phyloP scores from a whole-genome alignment of 1,140 invertebrate species.

The Megathymus violae region DNA sequence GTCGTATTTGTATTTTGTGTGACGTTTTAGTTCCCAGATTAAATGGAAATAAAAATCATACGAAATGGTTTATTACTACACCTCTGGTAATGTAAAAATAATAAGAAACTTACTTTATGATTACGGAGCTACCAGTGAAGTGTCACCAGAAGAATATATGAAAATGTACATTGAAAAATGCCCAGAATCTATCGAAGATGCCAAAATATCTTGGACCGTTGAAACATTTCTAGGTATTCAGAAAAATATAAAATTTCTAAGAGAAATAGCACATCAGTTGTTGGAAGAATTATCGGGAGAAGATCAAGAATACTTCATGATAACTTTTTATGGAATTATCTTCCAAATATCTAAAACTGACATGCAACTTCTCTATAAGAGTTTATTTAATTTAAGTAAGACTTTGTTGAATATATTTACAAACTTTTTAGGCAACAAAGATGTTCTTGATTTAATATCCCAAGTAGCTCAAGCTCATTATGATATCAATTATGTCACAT shows the following conservation, averaged over 20 bases:
- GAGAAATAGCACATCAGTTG: constrained; percentile 48
- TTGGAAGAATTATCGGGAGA: constrained; percentile 57
- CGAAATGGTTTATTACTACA: constrained; percentile 73
- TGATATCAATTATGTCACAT: constrained; percentile 79
- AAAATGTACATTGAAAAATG: constrained; percentile 66
- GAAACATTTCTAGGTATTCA: constrained; percentile 68
- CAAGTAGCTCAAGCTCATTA: constrained; percentile 65
- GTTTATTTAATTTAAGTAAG: constrained; percentile 73
- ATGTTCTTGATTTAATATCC: constrained; percentile 60
- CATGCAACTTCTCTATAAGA: constrained; percentile 60
- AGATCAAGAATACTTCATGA: constrained; percentile 67
- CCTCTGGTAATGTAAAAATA: constrained; percentile 67
- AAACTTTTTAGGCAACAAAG: constrained; percentile 65
- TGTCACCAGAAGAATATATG: constrained; percentile 70
- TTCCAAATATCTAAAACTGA: constrained; percentile 63
- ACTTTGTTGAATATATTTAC: constrained; percentile 60
- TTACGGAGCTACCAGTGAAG: constrained; percentile 48
- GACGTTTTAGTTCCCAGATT: constrained; percentile 47
- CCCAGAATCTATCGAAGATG: constrained; percentile 56
- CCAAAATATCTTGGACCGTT: constrained; percentile 67
- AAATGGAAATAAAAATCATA: constrained; percentile 34
- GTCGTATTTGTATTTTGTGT: constrained; percentile 49
- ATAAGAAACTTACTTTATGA: constrained; percentile 63
- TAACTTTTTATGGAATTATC: constrained; percentile 60
- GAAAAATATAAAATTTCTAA: constrained; percentile 63